Base-by-base conservation (phyloP, 2,888 invertebrate genomes). In the Hydraecia micacea region DNA sequence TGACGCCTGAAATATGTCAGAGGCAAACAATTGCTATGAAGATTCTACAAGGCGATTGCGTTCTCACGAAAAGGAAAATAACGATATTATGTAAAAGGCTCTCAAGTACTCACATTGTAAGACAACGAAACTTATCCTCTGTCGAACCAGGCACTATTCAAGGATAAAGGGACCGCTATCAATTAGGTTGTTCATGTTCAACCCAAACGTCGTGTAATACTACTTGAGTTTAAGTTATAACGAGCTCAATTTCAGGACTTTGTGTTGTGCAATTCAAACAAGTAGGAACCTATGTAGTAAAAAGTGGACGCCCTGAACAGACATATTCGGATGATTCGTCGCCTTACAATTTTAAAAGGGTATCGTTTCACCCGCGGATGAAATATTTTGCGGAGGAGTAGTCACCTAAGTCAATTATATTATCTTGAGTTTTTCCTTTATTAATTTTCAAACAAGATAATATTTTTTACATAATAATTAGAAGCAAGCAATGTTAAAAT, bases 151-250 rank as follows among this genome's bases (percentile, higher is more conserved):
- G 25, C 7, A 70, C 49, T 70, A 8, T 21, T 36, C 36, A 13
- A 46, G 18, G 25, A 70, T n/a, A 69, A 69, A 73, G 36, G 69
- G 36, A 36, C 25, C 8, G 13, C 36, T 70, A 21, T 15, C 15
- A 71, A 52, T 71, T 71, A 28, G 15, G 15, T 49, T 39, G 21
- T 49, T 73, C 73, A 28, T 55, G 73, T 49, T 73, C 13, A 36
- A 69, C 25, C 2, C n/a, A 36, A 46, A 70, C 36, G 25, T 73
- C 32, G 18, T n/a, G 2, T 46, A n/a, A 46, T n/a, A 13, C 25
- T 1, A 49, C 49, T 36, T 28, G 39, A 39, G 42, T 72, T 32
- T 6, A 28, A 73, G 28, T 72, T 72, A 28, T 73, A 73, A 72
- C 73, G 28, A 72, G 49, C 28, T 39, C 49, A 52, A 39, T 71